A percentile compares a stretch with the other conserved stretches of the same genome.
phyloP scores from a whole-genome alignment of 2,888 invertebrate genomes.

The Melanostoma mellinum region DNA sequence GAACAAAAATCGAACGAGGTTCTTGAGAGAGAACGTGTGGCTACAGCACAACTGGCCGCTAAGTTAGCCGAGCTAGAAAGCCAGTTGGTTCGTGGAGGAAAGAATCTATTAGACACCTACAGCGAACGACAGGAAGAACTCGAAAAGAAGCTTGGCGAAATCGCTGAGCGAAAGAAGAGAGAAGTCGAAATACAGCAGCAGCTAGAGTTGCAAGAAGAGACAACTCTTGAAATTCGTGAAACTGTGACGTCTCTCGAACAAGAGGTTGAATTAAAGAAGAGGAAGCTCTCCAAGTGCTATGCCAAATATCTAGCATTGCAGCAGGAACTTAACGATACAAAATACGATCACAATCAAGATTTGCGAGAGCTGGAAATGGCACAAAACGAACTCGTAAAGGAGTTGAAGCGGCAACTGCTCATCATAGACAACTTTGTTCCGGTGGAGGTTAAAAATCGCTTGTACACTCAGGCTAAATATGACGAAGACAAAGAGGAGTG shows the following conservation, averaged over 20 bases:
- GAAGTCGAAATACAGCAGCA: slow-evolving; percentile 96
- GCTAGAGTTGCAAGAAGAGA: slow-evolving; percentile 96
- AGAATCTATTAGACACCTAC: slow-evolving; percentile 97
- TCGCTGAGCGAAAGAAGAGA: slow-evolving; percentile 89
- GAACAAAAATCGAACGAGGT: slow-evolving; percentile 79
- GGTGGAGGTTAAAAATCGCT: slow-evolving; percentile 89
- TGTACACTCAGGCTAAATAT: slow-evolving; percentile 88
- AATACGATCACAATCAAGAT: slow-evolving; percentile 95
- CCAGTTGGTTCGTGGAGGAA: slow-evolving; percentile 96
- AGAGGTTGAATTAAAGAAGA: slow-evolving; percentile 98
- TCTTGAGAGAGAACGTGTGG: slow-evolving; percentile 87
- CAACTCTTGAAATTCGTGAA: slow-evolving; percentile 93
- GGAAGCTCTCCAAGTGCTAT: slow-evolving; percentile 94
- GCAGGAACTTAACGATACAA: slow-evolving; percentile 91
- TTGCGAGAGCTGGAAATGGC: slow-evolving; percentile 95
- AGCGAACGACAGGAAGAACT: slow-evolving; percentile 95
- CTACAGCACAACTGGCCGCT: slow-evolving; percentile 89
- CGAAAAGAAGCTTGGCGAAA: slow-evolving; percentile 92
- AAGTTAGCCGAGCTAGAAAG: slow-evolving; percentile 94
- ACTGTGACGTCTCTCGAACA: slow-evolving; percentile 96
- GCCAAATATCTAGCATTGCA: slow-evolving; percentile 88
- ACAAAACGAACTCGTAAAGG: slow-evolving; percentile 94
- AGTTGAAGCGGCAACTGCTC: slow-evolving; percentile 93
- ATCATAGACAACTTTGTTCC: slow-evolving; percentile 96
- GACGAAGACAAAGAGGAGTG: slow-evolving; percentile 93